Percentiles rank a stretch among this genome's conserved stretches.
These are phyloP conservation scores for Bathynomus jamesi DNA, from an alignment of 1,140 invertebrate species.

Conservation along the genomic window DNA sequence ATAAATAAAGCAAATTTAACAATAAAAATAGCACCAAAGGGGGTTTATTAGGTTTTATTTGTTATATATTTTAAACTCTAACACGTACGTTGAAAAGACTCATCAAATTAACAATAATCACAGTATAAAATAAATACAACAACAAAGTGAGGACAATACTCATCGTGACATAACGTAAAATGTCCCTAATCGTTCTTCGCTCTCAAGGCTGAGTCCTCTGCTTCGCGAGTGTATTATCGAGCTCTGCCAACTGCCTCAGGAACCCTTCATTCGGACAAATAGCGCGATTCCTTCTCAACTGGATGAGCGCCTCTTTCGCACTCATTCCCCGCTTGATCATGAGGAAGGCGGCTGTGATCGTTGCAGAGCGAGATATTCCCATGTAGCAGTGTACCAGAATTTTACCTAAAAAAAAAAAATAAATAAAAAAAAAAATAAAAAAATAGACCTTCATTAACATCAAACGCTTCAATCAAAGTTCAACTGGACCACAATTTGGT, in stretches of 20 bases:
- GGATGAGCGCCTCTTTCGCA: constrained; percentile 62
- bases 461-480: too few relatives aligned
- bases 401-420: constrained; percentile 52
- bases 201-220: constrained; percentile 11
- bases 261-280: constrained; percentile 73
- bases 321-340: constrained; percentile 73
- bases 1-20: too few relatives aligned
- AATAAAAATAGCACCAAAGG: too few relatives aligned
- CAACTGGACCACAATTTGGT: too few relatives aligned
- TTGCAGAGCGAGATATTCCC: constrained; percentile 72
- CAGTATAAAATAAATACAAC: not conserved
- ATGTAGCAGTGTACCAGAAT: constrained; percentile 71
- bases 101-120: not conserved
- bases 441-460: too few relatives aligned
- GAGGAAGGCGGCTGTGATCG: constrained; percentile 68
- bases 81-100: too few relatives aligned
- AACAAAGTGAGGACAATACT: not conserved
- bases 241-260: constrained; percentile 60
- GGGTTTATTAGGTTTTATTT: too few relatives aligned
- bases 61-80: too few relatives aligned
- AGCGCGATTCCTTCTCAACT: constrained; percentile 48
- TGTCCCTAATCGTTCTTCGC: not conserved
- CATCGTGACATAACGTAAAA: not conserved
- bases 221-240: constrained; percentile 49
- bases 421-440: constrained; percentile 13